A percentile compares a stretch with the other conserved stretches of the same genome.
Evolutionary conservation across 2,797 vertebrate genomes (phyloP).

Genomic region (Anabas testudineus): DNA sequence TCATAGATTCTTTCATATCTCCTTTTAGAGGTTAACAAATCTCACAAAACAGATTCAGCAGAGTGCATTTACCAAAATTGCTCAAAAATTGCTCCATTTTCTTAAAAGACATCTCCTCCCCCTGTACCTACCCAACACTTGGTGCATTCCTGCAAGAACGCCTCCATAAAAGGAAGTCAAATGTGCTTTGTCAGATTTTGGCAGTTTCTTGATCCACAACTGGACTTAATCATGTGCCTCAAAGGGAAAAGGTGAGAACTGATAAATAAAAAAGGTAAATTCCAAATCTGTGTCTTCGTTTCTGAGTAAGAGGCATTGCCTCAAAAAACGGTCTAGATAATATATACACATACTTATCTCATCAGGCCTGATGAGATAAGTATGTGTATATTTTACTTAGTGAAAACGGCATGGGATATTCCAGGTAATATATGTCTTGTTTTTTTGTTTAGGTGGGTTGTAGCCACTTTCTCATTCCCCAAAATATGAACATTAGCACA

Average conservation of each 20-base stretch:
- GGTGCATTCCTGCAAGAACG: background rate
- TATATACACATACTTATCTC: no score
- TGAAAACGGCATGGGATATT: background rate
- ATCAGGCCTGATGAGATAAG: background rate
- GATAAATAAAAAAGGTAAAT: background rate
- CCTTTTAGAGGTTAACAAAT: background rate
- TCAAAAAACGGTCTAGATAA: background rate
- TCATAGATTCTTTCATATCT: background rate
- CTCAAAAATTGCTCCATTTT: background rate
- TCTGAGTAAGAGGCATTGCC: background rate
- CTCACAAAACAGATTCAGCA: background rate
- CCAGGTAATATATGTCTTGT: background rate
- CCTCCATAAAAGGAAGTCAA: background rate
- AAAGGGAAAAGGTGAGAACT: background rate
- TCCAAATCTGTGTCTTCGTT: background rate
- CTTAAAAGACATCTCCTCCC: background rate
- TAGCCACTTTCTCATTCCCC: background rate
- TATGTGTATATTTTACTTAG: background rate
- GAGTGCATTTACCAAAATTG: background rate
- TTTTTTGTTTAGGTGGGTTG: background rate
- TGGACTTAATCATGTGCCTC: background rate
- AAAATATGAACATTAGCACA: background rate
- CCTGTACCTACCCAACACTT: background rate
- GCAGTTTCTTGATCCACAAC: background rate
- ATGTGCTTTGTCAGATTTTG: fast-evolving